Conservation (phyloP, 1,140 invertebrate genomes). For the Drosophila willistoni region DNA sequence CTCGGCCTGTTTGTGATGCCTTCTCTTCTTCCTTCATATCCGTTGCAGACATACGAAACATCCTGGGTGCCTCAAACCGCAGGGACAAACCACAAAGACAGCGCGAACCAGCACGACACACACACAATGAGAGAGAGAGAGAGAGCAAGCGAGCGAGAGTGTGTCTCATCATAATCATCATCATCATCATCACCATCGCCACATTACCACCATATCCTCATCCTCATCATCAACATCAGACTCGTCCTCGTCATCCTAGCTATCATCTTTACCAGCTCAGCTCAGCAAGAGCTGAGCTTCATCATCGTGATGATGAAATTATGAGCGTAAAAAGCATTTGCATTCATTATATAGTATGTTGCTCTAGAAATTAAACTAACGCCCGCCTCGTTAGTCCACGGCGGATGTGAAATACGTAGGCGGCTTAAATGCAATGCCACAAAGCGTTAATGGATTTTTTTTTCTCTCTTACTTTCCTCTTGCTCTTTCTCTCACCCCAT, state of each 20-base stretch:
- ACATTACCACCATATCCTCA: background rate
- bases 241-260: background rate
- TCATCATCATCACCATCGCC: background rate
- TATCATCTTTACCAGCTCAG: background rate
- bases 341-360: constrained; percentile 73
- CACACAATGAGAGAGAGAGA: no score
- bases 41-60: constrained; percentile 78
- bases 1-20: constrained; percentile 76
- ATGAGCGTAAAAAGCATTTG: constrained; percentile 78
- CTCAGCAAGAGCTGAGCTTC: constrained; percentile 18
- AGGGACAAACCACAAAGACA: constrained; percentile 49
- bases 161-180: constrained; percentile 1
- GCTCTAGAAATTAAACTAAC: constrained; percentile 80
- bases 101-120: background rate
- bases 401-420: constrained; percentile 24
- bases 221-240: background rate
- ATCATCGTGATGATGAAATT: constrained; percentile 68
- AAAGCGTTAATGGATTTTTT: constrained; percentile 78
- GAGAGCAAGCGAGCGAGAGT: constrained; percentile 21
- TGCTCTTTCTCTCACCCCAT: background rate
- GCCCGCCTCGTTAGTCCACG: constrained; percentile 67
- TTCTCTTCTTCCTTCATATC: constrained; percentile 61
- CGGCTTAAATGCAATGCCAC: constrained; percentile 73
- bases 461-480: background rate
- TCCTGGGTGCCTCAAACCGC: constrained; percentile 71